Evolutionary conservation across 2,888 invertebrate species (phyloP), one percentile per base, ranked within the genome.

Genomic region (Meta bourneti): DNA sequence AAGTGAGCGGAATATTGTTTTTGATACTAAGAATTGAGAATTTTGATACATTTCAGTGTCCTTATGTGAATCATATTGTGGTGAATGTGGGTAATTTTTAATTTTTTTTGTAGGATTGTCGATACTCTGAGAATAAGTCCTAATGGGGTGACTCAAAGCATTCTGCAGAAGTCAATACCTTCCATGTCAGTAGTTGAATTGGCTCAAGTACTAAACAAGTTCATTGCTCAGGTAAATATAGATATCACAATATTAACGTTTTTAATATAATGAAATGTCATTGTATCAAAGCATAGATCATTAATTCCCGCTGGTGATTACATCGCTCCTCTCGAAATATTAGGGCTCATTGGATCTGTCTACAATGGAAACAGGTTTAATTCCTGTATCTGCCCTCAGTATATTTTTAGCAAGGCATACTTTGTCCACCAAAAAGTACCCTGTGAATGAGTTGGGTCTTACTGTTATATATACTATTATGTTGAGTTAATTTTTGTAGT

Each of bases 191-290:
- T 54, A 9, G 13, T 19, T 34, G 80, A 86, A 19, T 74, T 91
- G 34, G 90, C 74, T 8, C 81, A 81, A 71, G 54, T 81, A 16
- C 20, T 91, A 48, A 91, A 86, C 75, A 82, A 81, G 52, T 91
- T 86, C 34, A 80, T 81, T 19, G n/a, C 70, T 1, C 75, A 86
- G 48, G 90, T 86, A 77, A 34, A 34, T 34, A 34, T 34, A 34
- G 34, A 34, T 34, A 34, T 34, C 34, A 34, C 1, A 61, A 34
- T 52, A 54, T 72, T 7, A 19, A 61, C 7, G 34, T 49, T 75
- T 71, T 13, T 49, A 49, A 72, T 72, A 9, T 1, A 6, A 51
- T 11, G 19, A 5, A 71, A 48, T 19, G 19, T n/a, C n/a, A n/a
- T n/a, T n/a, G n/a, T 49, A 16, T 71, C 13, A 51, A 72, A n/a